Conservation (phyloP, 2,888 invertebrate species). For the Drosophila nigricruria region DNA sequence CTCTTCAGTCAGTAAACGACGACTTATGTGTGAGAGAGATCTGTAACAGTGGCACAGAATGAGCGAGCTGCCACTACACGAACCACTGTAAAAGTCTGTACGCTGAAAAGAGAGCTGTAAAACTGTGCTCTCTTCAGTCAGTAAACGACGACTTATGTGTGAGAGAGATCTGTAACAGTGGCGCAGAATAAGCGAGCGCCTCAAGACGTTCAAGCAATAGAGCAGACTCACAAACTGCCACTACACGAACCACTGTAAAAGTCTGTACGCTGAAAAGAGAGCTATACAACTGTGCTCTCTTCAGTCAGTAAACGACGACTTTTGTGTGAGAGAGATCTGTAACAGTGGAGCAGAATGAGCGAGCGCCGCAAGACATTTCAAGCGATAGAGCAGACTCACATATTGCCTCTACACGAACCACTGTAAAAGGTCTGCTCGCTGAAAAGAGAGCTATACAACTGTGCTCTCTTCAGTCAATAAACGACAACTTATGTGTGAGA, state of each 20-base stretch:
- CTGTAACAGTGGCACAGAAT: constrained; percentile 19
- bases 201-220: background rate
- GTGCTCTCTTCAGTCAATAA: background rate
- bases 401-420: background rate
- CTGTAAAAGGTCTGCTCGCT: background rate
- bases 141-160: too few species aligned
- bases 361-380: background rate
- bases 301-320: background rate
- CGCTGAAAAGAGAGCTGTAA: constrained; percentile 6
- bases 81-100: background rate
- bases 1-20: background rate
- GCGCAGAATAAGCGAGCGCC: background rate
- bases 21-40: background rate
- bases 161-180: constrained; percentile 35
- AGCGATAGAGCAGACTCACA: background rate
- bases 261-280: constrained; percentile 1
- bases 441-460: constrained; percentile 9
- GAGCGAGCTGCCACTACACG: background rate
- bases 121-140: background rate
- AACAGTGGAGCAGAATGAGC: constrained; percentile 24
- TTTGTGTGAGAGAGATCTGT: background rate
- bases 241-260: background rate
- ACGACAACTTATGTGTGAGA: background rate
- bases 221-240: background rate
- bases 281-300: background rate